Base-by-base conservation (phyloP, 1,140 invertebrate genomes). In the Drosophila lowei region DNA sequence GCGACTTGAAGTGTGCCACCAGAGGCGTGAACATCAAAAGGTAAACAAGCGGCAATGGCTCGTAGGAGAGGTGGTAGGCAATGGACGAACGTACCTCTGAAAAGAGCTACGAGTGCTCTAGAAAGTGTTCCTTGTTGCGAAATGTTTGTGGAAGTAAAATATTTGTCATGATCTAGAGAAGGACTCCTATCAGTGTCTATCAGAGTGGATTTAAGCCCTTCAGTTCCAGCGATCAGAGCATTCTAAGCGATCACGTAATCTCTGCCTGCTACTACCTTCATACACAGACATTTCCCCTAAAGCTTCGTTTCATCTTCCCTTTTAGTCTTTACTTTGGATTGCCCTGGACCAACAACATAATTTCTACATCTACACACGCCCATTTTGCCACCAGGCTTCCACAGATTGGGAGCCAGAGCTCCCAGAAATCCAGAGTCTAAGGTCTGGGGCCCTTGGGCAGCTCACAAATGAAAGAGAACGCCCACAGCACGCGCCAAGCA, bases 1-100 rank as follows among this genome's bases (percentile, higher is more conserved):
- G 61, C 65, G 53, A 62, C 57, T 67, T 62, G 65, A 77, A 85
- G 81, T 85, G 81, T 85, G 81, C 81, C 81, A 84, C 62, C 25
- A 48, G 71, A 86, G 83, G 83, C 77, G 83, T 72, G 50, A 85
- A 81, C 61, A 88, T 86, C 65, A 81, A 85, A 86, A 77, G 73
- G 43, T 47, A 34, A 48, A 65, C 58, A 46, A 34, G 48, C 38
- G 46, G 15, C 54, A 49, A 13, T 11, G 11, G 21, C 43, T 60
- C 15, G 46, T 6, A 34, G 7, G 8, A 28, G 21, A 7, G n/a
- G 28, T 8, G 9, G 9, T 13, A 18, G 41, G 11, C 43, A 59
- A 57, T 52, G 42, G 13, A n/a, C 18, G 18, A 2, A 2, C 18
- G 18, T 18, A 18, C 18, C 18, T 18, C 4, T 18, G 3, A 6